These are phyloP conservation scores for Mesembrinibis cayennensis DNA, from an alignment of 2,113 vertebrate genomes.

Conservation along the genomic window DNA sequence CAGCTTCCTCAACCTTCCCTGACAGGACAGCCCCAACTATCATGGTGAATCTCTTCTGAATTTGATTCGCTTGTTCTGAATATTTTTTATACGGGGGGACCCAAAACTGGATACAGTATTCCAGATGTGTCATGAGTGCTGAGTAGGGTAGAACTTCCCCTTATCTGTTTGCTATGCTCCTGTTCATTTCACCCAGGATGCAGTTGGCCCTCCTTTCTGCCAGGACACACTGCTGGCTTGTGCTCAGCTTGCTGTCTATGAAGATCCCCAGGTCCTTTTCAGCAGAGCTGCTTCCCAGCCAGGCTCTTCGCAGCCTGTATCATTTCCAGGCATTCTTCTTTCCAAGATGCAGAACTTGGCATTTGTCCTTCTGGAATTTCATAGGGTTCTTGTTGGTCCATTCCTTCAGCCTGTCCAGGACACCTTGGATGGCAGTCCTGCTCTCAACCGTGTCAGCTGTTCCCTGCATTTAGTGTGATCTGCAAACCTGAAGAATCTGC, in stretches of 20 bases:
- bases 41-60: neutral
- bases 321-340: neutral
- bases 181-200: neutral
- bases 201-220: neutral
- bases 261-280: neutral
- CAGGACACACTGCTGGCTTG: neutral
- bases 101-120: neutral
- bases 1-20: neutral
- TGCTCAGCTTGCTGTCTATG: neutral
- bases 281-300: neutral
- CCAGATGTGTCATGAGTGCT: neutral
- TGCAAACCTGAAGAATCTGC: neutral
- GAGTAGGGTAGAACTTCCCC: neutral
- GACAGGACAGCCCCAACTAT: neutral
- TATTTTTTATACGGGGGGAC: neutral
- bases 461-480: neutral
- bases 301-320: neutral
- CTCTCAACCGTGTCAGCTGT: accelerated
- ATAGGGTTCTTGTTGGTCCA: neutral
- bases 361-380: neutral
- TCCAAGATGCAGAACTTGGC: neutral
- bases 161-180: neutral
- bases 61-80: neutral
- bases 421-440: neutral
- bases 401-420: neutral